Evolutionary conservation across 2,797 vertebrate species (phyloP).

Genomic region (Octomys mimax): DNA sequence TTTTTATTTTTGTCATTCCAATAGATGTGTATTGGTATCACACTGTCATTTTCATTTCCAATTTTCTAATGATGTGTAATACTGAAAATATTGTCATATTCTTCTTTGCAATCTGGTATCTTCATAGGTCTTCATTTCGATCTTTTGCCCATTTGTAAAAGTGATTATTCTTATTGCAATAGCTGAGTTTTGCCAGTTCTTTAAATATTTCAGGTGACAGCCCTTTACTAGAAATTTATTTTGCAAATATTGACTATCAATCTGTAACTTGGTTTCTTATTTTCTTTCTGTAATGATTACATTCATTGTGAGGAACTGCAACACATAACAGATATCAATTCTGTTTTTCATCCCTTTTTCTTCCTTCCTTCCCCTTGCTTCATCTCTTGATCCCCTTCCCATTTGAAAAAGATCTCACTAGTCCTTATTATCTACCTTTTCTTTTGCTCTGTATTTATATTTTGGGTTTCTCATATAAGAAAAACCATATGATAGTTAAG

Average conservation of each 20-base stretch:
- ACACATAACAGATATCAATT: neutral
- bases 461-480: too few species aligned
- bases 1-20: neutral
- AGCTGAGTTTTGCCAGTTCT: neutral
- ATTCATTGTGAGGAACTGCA: too few species aligned
- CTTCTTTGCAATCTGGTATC: neutral
- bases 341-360: too few species aligned
- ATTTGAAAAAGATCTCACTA: too few species aligned
- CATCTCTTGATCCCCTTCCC: too few species aligned
- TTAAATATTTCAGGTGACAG: neutral
- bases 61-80: neutral
- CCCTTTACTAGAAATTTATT: neutral
- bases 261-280: neutral
- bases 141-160: constrained; percentile 20
- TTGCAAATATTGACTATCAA: constrained; percentile 10
- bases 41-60: neutral
- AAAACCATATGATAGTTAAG: too few species aligned
- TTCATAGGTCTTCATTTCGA: neutral
- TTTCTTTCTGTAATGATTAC: too few species aligned
- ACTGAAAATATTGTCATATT: neutral
- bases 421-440: too few species aligned
- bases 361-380: too few species aligned
- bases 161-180: neutral
- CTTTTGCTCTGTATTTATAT: too few species aligned
- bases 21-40: neutral